Evolutionary conservation across 2,797 vertebrate genomes (phyloP), one percentile per base, ranked within the genome.

Genomic region (Sebastes flavidus): DNA sequence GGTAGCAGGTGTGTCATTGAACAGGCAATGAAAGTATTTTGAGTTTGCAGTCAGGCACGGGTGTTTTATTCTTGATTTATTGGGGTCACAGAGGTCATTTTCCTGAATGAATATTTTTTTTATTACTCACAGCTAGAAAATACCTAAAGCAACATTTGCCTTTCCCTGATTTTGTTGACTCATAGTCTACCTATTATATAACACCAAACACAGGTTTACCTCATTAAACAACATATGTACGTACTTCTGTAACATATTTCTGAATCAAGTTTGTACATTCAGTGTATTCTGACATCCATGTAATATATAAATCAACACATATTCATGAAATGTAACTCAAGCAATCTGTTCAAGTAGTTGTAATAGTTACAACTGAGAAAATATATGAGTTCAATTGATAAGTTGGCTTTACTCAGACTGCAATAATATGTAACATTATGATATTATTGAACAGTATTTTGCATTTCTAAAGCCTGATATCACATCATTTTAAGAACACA

Each of bases 81-180:
- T 5, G 62, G 29, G 13, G 24, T 65, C 24, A 74, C 60, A 14
- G 42, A 72, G 69, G 63, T 60, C 30, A 72, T 55, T 58, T 80
- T 76, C 20, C 38, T 66, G 42, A 68, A 65, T 22, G 11, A 36
- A 61, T 52, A 9, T 54, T 52, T 58, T 67, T 75, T 59, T 65
- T 46, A 55, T 71, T 81, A 61, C 73, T 72, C 25, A 72, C 29
- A 67, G 62, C 38, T 72, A 36, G 5, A 85, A 72, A 80, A 80
- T 30, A 80, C 49, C 61, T 27, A 22, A 70, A 81, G 58, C 42
- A 72, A 27, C 27, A 68, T 75, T 79, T 79, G 30, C 36, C 25
- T 75, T 56, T 56, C 27, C 14, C 20, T 22, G 63, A 73, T 54
- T 81, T 56, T 65, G 59, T 52, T 81, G 73, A 80, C 65, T 86